A percentile compares a stretch with the other conserved stretches of the same genome.
phyloP scores from a whole-genome alignment of 2,888 invertebrate species.

The Chydorus sphaericus region DNA sequence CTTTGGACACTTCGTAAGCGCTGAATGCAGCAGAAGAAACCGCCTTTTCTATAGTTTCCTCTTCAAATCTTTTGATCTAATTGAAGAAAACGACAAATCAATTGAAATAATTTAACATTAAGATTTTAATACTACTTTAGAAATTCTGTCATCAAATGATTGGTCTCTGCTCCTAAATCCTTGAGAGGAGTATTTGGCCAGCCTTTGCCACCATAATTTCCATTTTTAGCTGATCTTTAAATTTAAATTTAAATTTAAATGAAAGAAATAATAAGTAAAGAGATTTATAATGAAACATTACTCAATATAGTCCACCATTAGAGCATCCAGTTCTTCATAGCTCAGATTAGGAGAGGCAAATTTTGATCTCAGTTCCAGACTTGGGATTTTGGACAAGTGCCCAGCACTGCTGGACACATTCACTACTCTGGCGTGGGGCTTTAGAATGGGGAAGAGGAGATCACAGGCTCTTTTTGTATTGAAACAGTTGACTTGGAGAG shows the following conservation, averaged over 20 bases:
- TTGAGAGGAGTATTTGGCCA: no score
- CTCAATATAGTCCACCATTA: constrained; percentile 52
- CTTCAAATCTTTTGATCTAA: no score
- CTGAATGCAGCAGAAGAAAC: no score
- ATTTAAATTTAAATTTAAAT: not conserved
- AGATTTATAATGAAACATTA: constrained; percentile 27
- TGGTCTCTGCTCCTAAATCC: no score
- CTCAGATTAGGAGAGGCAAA: constrained; percentile 41
- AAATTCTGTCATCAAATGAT: no score
- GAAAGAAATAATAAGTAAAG: not conserved
- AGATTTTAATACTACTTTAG: no score
- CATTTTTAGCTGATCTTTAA: constrained; percentile 31
- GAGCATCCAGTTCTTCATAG: constrained; percentile 40
- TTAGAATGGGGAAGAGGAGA: constrained; percentile 52
- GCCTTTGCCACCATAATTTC: constrained; percentile 27
- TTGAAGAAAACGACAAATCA: no score
- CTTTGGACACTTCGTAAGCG: no score
- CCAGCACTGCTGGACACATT: constrained; percentile 58
- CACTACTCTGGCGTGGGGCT: constrained; percentile 53
- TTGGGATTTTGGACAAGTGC: constrained; percentile 43
- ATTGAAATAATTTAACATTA: no score
- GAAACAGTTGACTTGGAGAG: constrained; percentile 53
- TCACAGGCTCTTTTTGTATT: constrained; percentile 46
- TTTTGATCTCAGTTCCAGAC: constrained; percentile 37
- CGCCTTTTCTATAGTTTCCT: no score